Evolutionary conservation across 2,113 vertebrate species (phyloP).

Genomic region (Mungos mungo): DNA sequence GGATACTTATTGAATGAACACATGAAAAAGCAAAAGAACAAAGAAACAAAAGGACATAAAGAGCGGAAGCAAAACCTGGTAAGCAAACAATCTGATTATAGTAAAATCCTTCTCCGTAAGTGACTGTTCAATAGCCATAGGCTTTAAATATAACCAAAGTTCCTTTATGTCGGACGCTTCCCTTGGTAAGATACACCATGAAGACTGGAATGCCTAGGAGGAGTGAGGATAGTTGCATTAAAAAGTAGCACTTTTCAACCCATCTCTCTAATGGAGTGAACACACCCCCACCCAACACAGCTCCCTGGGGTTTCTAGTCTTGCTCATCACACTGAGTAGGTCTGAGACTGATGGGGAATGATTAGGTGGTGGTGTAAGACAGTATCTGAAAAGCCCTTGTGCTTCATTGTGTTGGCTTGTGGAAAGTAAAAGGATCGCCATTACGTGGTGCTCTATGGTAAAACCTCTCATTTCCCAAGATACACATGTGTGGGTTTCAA

Average conservation of each 20-base stretch:
- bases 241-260: background rate
- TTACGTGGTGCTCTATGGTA: background rate
- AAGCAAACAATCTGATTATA: background rate
- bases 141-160: background rate
- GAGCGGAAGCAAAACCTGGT: background rate
- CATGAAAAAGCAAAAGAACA: background rate
- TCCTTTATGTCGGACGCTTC: background rate
- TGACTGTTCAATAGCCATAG: background rate
- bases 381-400: background rate
- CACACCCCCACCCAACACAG: background rate
- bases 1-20: background rate
- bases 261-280: background rate
- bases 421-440: background rate
- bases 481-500: background rate
- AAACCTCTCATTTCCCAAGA: conserved; percentile 40
- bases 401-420: background rate
- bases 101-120: background rate
- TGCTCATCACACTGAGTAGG: background rate
- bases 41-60: background rate
- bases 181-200: background rate
- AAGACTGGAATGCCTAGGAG: background rate
- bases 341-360: background rate
- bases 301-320: background rate
- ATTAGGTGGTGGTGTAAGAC: background rate
- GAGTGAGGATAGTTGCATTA: background rate